Base-by-base conservation (phyloP, 1,140 invertebrate species). In the Lasaia peninsularis region DNA sequence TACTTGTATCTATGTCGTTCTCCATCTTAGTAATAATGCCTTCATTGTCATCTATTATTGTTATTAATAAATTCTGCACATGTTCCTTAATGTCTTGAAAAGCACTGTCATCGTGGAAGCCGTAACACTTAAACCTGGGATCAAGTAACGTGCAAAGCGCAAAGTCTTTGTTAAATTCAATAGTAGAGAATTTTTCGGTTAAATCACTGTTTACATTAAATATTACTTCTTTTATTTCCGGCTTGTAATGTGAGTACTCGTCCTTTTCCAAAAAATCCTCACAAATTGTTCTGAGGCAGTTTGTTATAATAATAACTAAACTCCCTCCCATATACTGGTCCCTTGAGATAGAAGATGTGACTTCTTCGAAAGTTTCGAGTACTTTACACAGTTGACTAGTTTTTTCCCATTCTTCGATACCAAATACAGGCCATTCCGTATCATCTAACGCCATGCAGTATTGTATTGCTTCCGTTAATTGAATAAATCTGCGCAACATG, bases 91-190 rank as follows among this genome's bases (percentile, higher is more conserved):
- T 20, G 18, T 48, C 40, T 18, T 9, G 1, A 48, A 18, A 48
- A 18, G 18, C 40, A 21, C 4, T 21, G 11, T 44, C 40, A 11
- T 44, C 40, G 20, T 44, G 40, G 18, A 44, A 44, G 11, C 40
- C 40, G 16, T 44, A 44, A 44, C 40, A 44, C 18, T 44, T 44
- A 10, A 44, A 44, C 10, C 37, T 44, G 18, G 37, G 37, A 44
- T 44, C 37, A 8, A 44, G 37, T 44, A 44, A 11, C 14, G 37
- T 44, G 37, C 37, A 44, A 20, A 44, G 37, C 16, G 37, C 37
- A 20, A 44, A 44, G 18, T 44, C 37, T 44, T 44, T 44, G 16
- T 44, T 44, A 44, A 10, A 44, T 44, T 44, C 37, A 44, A 44
- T 9, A 2, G 12, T 44, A 14, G 37, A 44, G 16, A 44, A 44